Evolutionary conservation across 2,888 invertebrate genomes (phyloP).

Genomic region (Teinopalpus imperialis): DNA sequence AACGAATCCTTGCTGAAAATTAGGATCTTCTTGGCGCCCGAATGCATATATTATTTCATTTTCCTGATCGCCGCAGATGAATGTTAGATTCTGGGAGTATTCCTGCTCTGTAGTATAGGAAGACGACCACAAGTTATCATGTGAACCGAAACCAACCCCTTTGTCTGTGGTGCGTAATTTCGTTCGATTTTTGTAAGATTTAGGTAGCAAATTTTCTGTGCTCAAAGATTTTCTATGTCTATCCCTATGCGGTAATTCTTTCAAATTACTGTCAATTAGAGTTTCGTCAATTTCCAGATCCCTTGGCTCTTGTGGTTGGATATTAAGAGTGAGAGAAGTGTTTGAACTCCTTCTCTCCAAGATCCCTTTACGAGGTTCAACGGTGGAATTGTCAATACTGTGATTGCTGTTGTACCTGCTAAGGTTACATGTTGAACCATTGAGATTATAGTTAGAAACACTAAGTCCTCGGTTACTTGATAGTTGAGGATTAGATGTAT

Average conservation of each 20-base stretch:
- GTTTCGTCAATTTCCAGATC: conserved; percentile 72
- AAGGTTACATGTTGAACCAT: conserved; percentile 75
- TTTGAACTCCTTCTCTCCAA: conserved; percentile 90
- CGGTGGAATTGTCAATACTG: conserved; percentile 61
- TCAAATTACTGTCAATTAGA: conserved; percentile 56
- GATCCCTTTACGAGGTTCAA: conserved; percentile 82
- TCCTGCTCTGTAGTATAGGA: conserved; percentile 66
- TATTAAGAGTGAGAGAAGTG: conserved; percentile 88
- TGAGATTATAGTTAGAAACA: conserved; percentile 76
- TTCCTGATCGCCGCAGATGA: conserved; percentile 72
- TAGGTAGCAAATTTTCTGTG: conserved; percentile 82
- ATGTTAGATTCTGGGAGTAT: conserved; percentile 65
- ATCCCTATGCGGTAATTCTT: conserved; percentile 61
- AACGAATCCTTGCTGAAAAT: conserved; percentile 60
- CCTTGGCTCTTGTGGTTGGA: conserved; percentile 68
- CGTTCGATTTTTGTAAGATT: conserved; percentile 70
- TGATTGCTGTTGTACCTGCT: conserved; percentile 74
- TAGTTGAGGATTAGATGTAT: conserved; percentile 68
- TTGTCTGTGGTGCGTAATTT: conserved; percentile 54
- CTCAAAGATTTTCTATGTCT: conserved; percentile 82
- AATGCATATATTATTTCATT: conserved; percentile 77
- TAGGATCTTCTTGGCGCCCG: conserved; percentile 64
- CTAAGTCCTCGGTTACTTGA: conserved; percentile 71
- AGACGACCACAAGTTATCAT: conserved; percentile 76
- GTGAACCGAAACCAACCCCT: conserved; percentile 64